Conservation (phyloP, 1,140 invertebrate species). For the Magallana ariakensis region DNA sequence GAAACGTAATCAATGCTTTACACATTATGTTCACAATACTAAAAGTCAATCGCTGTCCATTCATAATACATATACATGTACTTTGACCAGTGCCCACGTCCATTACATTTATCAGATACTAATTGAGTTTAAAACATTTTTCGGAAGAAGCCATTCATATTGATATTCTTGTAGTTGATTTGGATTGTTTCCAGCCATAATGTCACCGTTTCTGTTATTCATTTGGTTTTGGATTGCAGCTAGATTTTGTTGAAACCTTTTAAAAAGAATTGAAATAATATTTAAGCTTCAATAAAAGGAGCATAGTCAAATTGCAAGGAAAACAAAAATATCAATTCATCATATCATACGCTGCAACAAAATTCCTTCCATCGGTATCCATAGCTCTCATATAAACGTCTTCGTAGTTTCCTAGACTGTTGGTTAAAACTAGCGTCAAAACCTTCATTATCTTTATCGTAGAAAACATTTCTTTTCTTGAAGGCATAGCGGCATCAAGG, state of each 20-base stretch:
- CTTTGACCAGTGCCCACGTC: too few species aligned
- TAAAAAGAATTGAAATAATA: background rate
- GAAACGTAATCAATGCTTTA: too few species aligned
- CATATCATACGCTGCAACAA: background rate
- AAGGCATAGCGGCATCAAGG: conserved; percentile 63
- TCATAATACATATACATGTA: too few species aligned
- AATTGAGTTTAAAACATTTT: background rate
- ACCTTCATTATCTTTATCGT: conserved; percentile 21
- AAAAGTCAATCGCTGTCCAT: too few species aligned
- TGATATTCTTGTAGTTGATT: background rate
- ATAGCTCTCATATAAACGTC: background rate
- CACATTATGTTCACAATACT: too few species aligned
- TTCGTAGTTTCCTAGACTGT: background rate
- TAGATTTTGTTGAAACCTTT: background rate
- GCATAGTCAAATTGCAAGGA: background rate
- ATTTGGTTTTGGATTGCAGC: background rate
- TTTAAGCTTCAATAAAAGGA: background rate
- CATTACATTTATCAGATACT: background rate
- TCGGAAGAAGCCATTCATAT: background rate
- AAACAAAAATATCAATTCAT: background rate
- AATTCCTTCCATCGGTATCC: background rate
- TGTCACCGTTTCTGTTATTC: background rate
- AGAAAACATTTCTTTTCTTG: conserved; percentile 75
- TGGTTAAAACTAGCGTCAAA: background rate
- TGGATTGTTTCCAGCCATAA: background rate